Evolutionary conservation across 2,888 invertebrate genomes (phyloP), one percentile per base, ranked within the genome.

Genomic region (Drosophila infuscata): DNA sequence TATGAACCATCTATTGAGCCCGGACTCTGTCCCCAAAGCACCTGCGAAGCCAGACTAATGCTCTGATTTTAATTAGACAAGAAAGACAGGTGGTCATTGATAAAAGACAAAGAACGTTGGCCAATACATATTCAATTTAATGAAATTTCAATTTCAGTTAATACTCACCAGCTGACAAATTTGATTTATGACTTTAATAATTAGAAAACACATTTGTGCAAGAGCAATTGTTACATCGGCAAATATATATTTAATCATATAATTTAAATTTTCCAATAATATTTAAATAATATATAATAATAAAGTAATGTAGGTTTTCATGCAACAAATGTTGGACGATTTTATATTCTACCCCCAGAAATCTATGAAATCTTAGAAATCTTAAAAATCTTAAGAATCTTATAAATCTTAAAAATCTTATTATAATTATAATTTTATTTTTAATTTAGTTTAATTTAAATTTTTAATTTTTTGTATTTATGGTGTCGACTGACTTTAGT

Each of bases 21-120:
- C 17, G 20, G 15, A 30, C 46, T 11, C 20, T 11, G n/a, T 1
- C 43, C 25, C 8, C 35, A 9, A 36, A 61, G 60, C 72, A 49
- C 51, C 67, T 61, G 63, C 9, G 25, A 74, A 58, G 64, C 49
- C 70, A 17, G 20, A 30, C 64, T 69, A 65, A 79, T 68, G 60
- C 63, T 20, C 29, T 62, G 61, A 36, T 52, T 61, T 72, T 64
- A 65, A 68, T 74, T 74, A 41, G 74, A 15, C 46, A 74, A 59
- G 43, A 65, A 73, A 33, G 43, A 9, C 63, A 61, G 54, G 8
- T 56, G 68, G 53, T 41, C 49, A 36, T 32, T 63, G 36, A 52
- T 12, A 48, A 38, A 48, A 46, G 58, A 56, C 51, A 65, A 52
- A n/a, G 46, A 30, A 51, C 32, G 3, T 35, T n/a, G 17, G 11